phyloP scores from a whole-genome alignment of 2,888 invertebrate species.

The Netelia melanura region DNA sequence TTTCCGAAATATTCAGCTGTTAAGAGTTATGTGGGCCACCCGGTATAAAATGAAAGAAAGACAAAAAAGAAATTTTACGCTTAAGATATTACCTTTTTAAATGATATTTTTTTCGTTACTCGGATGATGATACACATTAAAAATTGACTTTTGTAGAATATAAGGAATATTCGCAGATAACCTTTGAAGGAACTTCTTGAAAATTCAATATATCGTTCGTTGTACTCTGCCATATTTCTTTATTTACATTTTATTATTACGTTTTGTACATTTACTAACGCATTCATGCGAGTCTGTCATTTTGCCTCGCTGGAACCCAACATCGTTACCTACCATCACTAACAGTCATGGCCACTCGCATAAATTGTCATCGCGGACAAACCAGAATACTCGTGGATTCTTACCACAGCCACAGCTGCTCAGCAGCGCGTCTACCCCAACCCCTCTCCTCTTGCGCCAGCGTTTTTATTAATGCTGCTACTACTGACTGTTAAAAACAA shows the following conservation, averaged over 20 bases:
- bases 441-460: conserved; percentile 55
- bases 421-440: conserved; percentile 43
- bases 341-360: conserved; percentile 70
- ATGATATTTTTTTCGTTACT: too few relatives aligned
- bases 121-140: too few relatives aligned
- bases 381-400: conserved; percentile 56
- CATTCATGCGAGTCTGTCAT: conserved; percentile 14
- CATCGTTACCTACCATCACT: conserved; percentile 47
- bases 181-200: too few relatives aligned
- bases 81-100: too few relatives aligned
- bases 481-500: conserved; percentile 43
- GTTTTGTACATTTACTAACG: conserved; percentile 4
- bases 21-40: too few relatives aligned
- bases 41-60: background rate
- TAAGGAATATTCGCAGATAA: too few relatives aligned
- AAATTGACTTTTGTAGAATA: too few relatives aligned
- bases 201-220: too few relatives aligned
- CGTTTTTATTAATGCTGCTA: conserved; percentile 34
- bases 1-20: too few relatives aligned
- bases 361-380: conserved; percentile 67
- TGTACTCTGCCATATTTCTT: too few relatives aligned
- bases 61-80: background rate
- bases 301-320: conserved; percentile 41
- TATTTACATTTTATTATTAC: background rate
- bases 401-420: conserved; percentile 59